Base-by-base conservation (phyloP, 2,888 invertebrate genomes). In the Hirtodrosophila confusa region DNA sequence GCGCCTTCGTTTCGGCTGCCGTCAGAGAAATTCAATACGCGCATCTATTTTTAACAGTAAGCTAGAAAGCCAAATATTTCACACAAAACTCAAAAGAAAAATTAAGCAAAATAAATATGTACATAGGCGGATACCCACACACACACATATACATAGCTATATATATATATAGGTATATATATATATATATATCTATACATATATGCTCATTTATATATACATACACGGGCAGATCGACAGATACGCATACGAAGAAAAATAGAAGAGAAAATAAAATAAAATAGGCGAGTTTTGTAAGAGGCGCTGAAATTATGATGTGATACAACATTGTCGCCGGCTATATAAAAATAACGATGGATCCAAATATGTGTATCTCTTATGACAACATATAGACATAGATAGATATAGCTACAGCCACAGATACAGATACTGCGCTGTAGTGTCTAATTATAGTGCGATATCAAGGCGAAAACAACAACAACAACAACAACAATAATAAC, bases 21-120 rank as follows among this genome's bases (percentile, higher is more conserved):
- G 44, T 40, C 61, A 51, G 64, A 73, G 89, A 89, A 89, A 89
- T 89, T 89, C 68, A 89, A 89, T 89, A 89, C 89, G 80, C 69
- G 61, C 74, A 36, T 69, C 90, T 89, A 89, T 90, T 90, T 89
- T 82, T 89, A 89, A 85, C 48, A 40, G 43, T 24, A 57, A 65
- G 67, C 75, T 56, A 48, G 57, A 66, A 63, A 53, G 45, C 64
- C 50, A 67, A 75, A 67, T 40, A 57, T 60, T 60, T 67, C 60
- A 74, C 69, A 67, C 75, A 83, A 68, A 80, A 70, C 75, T 78
- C 73, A 56, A 39, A 45, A 63, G 33, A 71, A 68, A 54, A 61
- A 57, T 56, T 66, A 55, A 53, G 48, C 50, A 66, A 62, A 63
- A 60, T 66, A 54, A 31, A 11, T 35, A 29, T 9, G 11, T 48